Evolutionary conservation across 2,113 vertebrate species (phyloP).

Genomic region (Oxyruncus cristatus): DNA sequence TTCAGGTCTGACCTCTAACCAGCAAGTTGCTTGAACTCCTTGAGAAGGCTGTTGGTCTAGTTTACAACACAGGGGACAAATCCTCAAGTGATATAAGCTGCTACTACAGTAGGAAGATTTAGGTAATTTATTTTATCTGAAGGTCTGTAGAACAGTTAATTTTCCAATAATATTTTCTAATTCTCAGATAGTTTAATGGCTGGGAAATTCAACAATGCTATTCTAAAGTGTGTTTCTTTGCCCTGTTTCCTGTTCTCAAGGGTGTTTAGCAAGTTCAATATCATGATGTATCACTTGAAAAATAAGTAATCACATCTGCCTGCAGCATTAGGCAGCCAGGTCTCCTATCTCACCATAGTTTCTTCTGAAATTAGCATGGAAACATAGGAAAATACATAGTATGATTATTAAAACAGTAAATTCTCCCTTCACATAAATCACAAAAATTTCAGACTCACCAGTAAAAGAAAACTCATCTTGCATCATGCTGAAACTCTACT

Average conservation of each 20-base stretch:
- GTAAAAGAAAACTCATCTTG: neutral
- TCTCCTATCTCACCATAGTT: neutral
- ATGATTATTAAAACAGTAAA: neutral
- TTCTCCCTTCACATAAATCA: neutral
- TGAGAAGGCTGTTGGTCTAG: neutral
- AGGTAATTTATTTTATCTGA: neutral
- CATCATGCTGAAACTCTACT: neutral
- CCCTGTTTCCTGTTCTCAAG: neutral
- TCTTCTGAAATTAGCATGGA: neutral
- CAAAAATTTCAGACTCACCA: neutral
- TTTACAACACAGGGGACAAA: neutral
- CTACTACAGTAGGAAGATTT: neutral
- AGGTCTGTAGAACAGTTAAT: neutral
- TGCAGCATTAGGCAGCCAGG: neutral
- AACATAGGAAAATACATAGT: neutral
- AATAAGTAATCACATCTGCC: neutral
- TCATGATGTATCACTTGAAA: neutral
- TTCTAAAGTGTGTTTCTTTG: neutral
- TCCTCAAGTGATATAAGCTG: neutral
- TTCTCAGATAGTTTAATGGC: neutral
- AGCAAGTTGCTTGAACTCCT: neutral
- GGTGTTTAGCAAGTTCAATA: neutral
- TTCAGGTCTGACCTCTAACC: neutral
- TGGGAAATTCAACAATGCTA: neutral
- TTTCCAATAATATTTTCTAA: neutral